Conservation (phyloP, 1,140 invertebrate species). For the Cecropterus lyciades region DNA sequence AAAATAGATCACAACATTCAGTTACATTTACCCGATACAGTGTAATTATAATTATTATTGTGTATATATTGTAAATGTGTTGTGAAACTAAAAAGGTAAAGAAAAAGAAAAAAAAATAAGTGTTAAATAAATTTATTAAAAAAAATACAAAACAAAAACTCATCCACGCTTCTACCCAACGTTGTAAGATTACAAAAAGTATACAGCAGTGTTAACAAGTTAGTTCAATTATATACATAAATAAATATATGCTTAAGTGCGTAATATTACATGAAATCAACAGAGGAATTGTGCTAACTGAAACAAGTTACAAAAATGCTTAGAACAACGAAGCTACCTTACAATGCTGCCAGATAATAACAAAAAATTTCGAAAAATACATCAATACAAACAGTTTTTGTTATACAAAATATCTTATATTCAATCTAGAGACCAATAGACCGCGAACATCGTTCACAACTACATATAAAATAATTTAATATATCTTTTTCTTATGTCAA, state of each 20-base stretch:
- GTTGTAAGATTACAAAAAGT: constrained; percentile 65
- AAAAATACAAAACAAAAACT: constrained; percentile 74
- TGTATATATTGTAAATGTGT: neutral
- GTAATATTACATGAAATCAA: constrained; percentile 39
- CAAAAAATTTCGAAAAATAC: constrained; percentile 74
- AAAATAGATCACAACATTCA: constrained; percentile 68
- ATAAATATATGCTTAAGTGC: constrained; percentile 51
- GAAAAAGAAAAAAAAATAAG: constrained; percentile 59
- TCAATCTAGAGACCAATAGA: constrained; percentile 57
- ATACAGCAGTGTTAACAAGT: constrained; percentile 62
- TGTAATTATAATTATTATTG: constrained; percentile 10
- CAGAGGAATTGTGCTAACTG: constrained; percentile 1
- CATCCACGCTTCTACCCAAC: constrained; percentile 67
- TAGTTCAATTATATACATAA: constrained; percentile 54
- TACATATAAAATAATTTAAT: constrained; percentile 53
- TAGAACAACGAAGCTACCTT: constrained; percentile 40
- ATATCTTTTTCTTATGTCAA: constrained; percentile 53
- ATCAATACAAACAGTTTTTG: constrained; percentile 52
- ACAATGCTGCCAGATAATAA: constrained; percentile 39
- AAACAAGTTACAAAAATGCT: neutral
- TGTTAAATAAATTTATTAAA: constrained; percentile 82
- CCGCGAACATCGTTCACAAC: constrained; percentile 47
- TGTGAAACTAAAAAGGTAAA: constrained; percentile 36
- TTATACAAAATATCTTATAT: constrained; percentile 62
- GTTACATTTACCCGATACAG: constrained; percentile 44